Base-by-base conservation (phyloP, 2,797 vertebrate genomes). In the Mormyrus hasselquistii region DNA sequence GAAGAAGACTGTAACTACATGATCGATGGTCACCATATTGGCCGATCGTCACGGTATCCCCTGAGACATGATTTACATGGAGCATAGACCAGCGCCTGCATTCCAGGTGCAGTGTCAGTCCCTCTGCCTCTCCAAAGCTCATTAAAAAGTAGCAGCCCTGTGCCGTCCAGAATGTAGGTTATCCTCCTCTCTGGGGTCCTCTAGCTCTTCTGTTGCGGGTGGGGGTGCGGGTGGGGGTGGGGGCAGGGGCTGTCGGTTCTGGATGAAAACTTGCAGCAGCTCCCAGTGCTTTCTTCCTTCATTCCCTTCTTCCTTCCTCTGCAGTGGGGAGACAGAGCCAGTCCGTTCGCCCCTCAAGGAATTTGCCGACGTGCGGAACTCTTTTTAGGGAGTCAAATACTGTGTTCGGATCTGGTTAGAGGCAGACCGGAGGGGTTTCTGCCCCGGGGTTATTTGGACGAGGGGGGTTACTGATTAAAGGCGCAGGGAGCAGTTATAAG, bases 181-280 rank as follows among this genome's bases (percentile, higher is more conserved):
- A 87, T 87, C 82, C 52, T 86, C 76, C n/a, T 47, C 85, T 79
- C 25, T 34, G 41, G 55, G 87, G 87, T 86, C 82, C 47, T 25
- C n/a, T 25, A 44, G 87, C 50, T 34, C 82, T 87, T 86, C 89
- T 59, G 29, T 79, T 49, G 29, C 16, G 9, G 50, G 57, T 53
- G 88, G 12, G 53, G 76, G 14, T 41, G 86, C 16, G 38, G 76
- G 55, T n/a, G 87, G 55, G 57, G 79, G 16, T 29, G 87, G 82
- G 44, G 82, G n/a, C 85, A 38, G 25, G 25, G 85, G 85, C 86
- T 84, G 90, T 91, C 90, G 87, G 90, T 89, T 90, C 89, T 88
- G 29, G 82, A 90, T 84, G 14, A 93, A 29, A 90, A 93, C 90
- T 92, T 90, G 89, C 92, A n/a, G 90, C 91, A 92, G 93, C 93